phyloP scores from a whole-genome alignment of 1,140 invertebrate species.

The Drosophila willistoni region DNA sequence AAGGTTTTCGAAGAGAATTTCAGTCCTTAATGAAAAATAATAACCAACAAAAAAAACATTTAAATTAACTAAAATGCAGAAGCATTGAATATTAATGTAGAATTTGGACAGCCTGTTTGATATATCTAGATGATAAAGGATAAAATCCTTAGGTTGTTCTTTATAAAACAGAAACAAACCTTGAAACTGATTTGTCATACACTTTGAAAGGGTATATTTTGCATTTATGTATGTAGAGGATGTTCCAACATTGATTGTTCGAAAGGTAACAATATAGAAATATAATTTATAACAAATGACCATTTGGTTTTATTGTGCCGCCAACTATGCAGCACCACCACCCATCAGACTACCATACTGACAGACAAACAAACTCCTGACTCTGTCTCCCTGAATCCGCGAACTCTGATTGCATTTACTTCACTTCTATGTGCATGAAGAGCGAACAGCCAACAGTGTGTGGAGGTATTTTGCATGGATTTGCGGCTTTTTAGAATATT shows the following conservation, averaged over 20 bases:
- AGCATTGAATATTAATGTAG: too few species aligned
- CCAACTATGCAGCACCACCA: background rate
- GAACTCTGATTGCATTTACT: slow-evolving; percentile 66
- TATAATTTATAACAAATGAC: slow-evolving; percentile 74
- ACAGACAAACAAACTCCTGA: slow-evolving; percentile 45
- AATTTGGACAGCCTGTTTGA: too few species aligned
- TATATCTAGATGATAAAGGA: too few species aligned
- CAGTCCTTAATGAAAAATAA: too few species aligned
- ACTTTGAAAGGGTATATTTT: slow-evolving; percentile 13
- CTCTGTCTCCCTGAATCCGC: background rate
- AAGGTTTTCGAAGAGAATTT: too few species aligned
- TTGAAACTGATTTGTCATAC: background rate
- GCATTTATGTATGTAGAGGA: slow-evolving; percentile 12
- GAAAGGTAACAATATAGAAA: slow-evolving; percentile 59
- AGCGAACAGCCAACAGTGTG: slow-evolving; percentile 12
- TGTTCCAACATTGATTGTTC: slow-evolving; percentile 23
- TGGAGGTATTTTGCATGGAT: slow-evolving; percentile 65
- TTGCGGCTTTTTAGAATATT: slow-evolving; percentile 81
- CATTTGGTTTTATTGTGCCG: slow-evolving; percentile 56
- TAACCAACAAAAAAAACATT: too few species aligned
- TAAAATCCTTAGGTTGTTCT: too few species aligned
- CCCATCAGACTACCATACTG: background rate
- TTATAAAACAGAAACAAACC: background rate
- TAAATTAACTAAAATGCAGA: too few species aligned
- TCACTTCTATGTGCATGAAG: slow-evolving; percentile 2